Percentiles rank a stretch among this genome's conserved stretches.
Evolutionary conservation across 2,113 vertebrate genomes (phyloP).

Genomic region (Sinocyclocheilus anshuiensis): DNA sequence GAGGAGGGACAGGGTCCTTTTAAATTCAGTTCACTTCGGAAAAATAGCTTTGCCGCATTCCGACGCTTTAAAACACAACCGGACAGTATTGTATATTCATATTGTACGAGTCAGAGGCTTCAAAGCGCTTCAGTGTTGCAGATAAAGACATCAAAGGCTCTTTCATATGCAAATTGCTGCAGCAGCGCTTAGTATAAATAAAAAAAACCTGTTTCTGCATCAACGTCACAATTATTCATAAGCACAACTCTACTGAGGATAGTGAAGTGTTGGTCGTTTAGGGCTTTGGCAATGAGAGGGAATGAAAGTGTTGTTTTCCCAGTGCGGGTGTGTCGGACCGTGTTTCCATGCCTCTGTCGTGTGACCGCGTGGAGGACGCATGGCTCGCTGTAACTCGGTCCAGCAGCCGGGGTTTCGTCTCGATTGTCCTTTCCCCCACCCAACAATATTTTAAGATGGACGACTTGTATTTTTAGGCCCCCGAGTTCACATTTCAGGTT

Average conservation of each 20-base stretch:
- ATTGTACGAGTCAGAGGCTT: slow-evolving; percentile 59
- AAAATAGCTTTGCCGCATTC: slow-evolving; percentile 35
- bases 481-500: slow-evolving; percentile 31
- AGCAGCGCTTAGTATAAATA: slow-evolving; percentile 34
- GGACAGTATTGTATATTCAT: slow-evolving; percentile 56
- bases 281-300: slow-evolving; percentile 17
- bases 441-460: slow-evolving; percentile 46
- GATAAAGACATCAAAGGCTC: slow-evolving; percentile 65
- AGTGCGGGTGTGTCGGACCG: no score
- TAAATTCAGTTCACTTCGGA: background rate
- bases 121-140: slow-evolving; percentile 55
- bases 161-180: slow-evolving; percentile 52
- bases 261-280: slow-evolving; percentile 2
- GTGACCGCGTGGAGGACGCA: no score
- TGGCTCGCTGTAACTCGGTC: background rate
- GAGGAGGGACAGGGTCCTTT: background rate
- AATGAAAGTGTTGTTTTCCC: background rate
- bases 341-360: no score
- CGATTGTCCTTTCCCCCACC: slow-evolving; percentile 46
- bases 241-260: slow-evolving; percentile 27
- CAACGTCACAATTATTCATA: slow-evolving; percentile 50
- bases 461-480: slow-evolving; percentile 49
- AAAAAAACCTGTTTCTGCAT: slow-evolving; percentile 53
- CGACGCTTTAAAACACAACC: slow-evolving; percentile 34
- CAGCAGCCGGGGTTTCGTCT: background rate